A percentile compares a stretch with the other conserved stretches of the same genome.
phyloP scores from a whole-genome alignment of 2,797 vertebrate species.

The Atherinosoma microstoma region DNA sequence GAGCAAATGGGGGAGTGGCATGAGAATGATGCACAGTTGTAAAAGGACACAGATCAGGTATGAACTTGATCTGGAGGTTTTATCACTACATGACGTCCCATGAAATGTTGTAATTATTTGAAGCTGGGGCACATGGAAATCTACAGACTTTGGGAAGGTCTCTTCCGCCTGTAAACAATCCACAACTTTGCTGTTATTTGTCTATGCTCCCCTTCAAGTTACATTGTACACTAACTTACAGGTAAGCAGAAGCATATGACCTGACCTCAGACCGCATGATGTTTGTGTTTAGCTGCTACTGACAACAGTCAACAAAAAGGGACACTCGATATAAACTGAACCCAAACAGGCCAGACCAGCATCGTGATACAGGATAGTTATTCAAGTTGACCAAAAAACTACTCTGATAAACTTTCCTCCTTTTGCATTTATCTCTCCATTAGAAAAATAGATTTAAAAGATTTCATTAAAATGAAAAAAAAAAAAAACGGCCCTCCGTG shows the following conservation, averaged over 20 bases:
- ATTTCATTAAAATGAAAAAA: no score
- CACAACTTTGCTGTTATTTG: neutral
- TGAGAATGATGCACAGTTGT: slow-evolving; percentile 13
- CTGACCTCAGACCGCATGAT: neutral
- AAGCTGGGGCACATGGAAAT: slow-evolving; percentile 12
- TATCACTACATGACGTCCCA: slow-evolving; percentile 2
- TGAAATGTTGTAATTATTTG: slow-evolving; percentile 22
- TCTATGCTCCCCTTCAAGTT: neutral
- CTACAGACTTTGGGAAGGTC: neutral
- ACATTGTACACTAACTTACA: neutral
- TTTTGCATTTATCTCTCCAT: neutral
- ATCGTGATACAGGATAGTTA: neutral
- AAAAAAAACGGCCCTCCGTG: neutral
- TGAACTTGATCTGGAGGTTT: slow-evolving; percentile 31
- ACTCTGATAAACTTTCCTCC: neutral
- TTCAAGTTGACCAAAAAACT: neutral
- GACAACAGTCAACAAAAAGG: neutral
- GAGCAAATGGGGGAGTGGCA: slow-evolving; percentile 1
- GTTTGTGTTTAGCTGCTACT: neutral
- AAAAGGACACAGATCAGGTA: slow-evolving; percentile 9
- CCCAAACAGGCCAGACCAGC: neutral
- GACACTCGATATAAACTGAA: neutral
- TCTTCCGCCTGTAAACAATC: slow-evolving; percentile 2
- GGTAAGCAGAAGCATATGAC: neutral
- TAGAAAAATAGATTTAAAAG: neutral